phyloP scores from a whole-genome alignment of 2,113 vertebrate species.

The Hiodon tergisus region DNA sequence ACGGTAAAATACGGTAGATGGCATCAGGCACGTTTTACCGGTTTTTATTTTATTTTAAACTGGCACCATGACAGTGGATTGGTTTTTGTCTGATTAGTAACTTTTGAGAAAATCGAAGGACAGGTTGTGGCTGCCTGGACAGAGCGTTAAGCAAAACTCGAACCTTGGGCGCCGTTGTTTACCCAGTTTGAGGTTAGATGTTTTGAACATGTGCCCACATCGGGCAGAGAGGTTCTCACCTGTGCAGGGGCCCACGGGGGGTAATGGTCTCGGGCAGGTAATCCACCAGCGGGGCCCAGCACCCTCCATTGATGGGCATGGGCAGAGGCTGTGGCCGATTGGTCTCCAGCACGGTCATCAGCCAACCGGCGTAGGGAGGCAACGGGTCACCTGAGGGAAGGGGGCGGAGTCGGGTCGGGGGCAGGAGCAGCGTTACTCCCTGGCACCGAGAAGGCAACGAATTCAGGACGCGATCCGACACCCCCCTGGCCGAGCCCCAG shows the following conservation, averaged over 20 bases:
- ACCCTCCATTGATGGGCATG: conserved; percentile 93
- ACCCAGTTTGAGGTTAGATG: no score
- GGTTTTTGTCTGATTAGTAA: no score
- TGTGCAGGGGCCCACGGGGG: conserved; percentile 85
- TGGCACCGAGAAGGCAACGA: no score
- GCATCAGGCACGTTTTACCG: no score
- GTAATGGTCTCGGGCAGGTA: conserved; percentile 95
- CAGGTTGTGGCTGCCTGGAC: no score
- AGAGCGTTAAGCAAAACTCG: no score
- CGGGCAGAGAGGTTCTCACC: conserved; percentile 57
- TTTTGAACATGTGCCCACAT: neutral
- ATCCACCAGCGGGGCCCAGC: conserved; percentile 95
- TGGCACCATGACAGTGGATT: no score
- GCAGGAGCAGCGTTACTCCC: neutral
- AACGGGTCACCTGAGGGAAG: conserved; percentile 75
- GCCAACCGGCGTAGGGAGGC: conserved; percentile 90
- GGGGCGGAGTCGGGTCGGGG: neutral
- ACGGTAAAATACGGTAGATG: no score
- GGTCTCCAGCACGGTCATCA: conserved; percentile 83
- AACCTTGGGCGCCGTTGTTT: no score
- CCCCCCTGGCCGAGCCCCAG: neutral
- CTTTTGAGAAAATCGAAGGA: no score
- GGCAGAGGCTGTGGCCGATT: conserved; percentile 88
- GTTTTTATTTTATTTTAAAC: no score
- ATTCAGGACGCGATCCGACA: neutral